Percentiles rank a stretch among this genome's conserved stretches.
These are phyloP conservation scores for Nycticorax nycticorax DNA, from an alignment of 2,113 vertebrate genomes.

Conservation along the genomic window DNA sequence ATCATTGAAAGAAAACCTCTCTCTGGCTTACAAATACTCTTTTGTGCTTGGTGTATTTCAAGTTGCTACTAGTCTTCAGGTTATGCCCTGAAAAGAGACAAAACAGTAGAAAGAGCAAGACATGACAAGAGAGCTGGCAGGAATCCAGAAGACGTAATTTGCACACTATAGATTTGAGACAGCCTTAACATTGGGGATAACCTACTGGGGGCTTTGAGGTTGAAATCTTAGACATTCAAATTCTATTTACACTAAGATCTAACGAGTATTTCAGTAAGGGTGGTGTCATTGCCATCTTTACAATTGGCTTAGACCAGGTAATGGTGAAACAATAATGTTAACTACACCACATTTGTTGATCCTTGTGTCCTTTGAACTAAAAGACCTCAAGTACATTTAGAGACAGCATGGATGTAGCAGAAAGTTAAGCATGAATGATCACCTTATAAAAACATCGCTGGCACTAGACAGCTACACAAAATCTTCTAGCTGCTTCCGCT, in stretches of 20 bases:
- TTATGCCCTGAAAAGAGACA: background rate
- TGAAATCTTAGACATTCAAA: background rate
- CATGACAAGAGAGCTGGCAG: constrained; percentile 18
- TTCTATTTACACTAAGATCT: background rate
- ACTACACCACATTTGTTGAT: background rate
- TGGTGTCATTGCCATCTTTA: background rate
- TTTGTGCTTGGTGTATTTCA: constrained; percentile 7
- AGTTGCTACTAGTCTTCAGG: constrained; percentile 28
- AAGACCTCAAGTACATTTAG: background rate
- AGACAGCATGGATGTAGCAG: background rate
- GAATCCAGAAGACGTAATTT: constrained; percentile 8
- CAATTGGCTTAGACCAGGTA: background rate
- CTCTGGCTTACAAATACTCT: background rate
- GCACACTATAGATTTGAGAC: background rate
- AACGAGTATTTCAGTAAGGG: background rate
- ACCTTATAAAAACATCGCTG: background rate
- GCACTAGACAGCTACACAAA: background rate
- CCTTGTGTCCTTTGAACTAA: background rate
- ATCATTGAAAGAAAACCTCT: constrained; percentile 31
- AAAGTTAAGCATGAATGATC: background rate
- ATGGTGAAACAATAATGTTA: background rate
- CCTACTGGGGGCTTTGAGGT: background rate
- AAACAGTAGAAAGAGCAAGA: constrained; percentile 1
- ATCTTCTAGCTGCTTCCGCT: background rate
- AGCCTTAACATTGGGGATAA: background rate